Evolutionary conservation across 2,797 vertebrate genomes (phyloP), one percentile per base, ranked within the genome.

Genomic region (Crocidura indochinensis): DNA sequence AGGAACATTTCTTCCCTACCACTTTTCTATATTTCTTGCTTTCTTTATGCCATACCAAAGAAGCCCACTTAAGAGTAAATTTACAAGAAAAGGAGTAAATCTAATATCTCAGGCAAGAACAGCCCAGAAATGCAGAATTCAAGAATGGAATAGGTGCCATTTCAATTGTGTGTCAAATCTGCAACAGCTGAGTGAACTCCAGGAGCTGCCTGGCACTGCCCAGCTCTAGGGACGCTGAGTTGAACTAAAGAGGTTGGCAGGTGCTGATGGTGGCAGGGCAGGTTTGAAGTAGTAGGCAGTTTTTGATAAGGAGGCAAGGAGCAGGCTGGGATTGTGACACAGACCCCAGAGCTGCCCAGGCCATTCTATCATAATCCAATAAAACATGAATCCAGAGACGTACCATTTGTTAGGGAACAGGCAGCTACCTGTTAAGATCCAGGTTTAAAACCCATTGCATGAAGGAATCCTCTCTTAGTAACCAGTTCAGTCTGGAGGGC

Each of bases 71-170:
- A 96, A 80, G 96, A 93, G 90, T 93, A 91, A 96, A 96, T 95
- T 96, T 96, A 60, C 83, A 96, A 88, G 91, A 88, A 85, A 97
- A 95, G 94, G 73, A 96, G 77, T 92, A 97, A 94, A 91, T 94
- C 77, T 95, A 96, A 96, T 95, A 91, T 95, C 95, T 94, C 0
- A 0, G 53, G 79, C 76, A 82, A 87, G 64, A 29, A 91, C 75
- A 81, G 51, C 62, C 84, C 87, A 95, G 91, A 88, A 75, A 97
- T 84, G 87, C 74, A 95, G 53, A 87, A 96, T 96, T 91, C 84
- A 88, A 84, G 92, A 94, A 91, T 84, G 19, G 71, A 96, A 94
- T 88, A 65, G 67, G 88, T 93, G 94, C 91, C 67, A 86, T 83
- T 97, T 97, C 92, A 87, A 94, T 84, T 19, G 1, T 75, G 49